phyloP scores from a whole-genome alignment of 2,888 invertebrate genomes.

The Caenorhabditis sinica region DNA sequence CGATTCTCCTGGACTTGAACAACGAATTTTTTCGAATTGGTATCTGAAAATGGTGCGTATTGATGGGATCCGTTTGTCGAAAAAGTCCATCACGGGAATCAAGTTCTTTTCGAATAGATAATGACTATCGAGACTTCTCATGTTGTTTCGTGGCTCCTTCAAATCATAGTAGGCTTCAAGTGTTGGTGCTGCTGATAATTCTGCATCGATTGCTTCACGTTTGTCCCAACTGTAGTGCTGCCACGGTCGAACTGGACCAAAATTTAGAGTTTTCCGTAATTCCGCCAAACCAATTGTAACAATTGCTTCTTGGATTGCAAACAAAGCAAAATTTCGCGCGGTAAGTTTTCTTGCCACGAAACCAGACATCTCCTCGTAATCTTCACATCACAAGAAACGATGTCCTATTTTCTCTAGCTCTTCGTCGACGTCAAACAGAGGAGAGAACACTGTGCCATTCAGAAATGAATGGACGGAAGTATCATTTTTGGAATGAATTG shows the following conservation, averaged over 20 bases:
- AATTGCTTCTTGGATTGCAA: too few relatives aligned
- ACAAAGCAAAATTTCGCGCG: too few relatives aligned
- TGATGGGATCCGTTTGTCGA: constrained; percentile 63
- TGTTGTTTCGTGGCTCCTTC: constrained; percentile 37
- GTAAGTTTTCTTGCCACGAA: too few relatives aligned
- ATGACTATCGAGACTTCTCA: constrained; percentile 58
- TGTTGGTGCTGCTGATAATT: constrained; percentile 42
- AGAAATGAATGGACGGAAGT: too few relatives aligned
- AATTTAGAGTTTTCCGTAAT: constrained; percentile 59
- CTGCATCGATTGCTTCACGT: constrained; percentile 42
- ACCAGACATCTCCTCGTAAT: too few relatives aligned
- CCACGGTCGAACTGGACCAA: constrained; percentile 59
- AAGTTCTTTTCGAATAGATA: constrained; percentile 60
- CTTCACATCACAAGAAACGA: too few relatives aligned
- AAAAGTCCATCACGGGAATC: constrained; percentile 52
- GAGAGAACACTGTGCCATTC: too few relatives aligned
- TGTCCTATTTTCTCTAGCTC: too few relatives aligned
- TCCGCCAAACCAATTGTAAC: constrained; percentile 54
- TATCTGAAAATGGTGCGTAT: constrained; percentile 56
- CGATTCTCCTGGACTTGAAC: constrained; percentile 3
- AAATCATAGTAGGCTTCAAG: constrained; percentile 61
- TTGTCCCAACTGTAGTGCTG: constrained; percentile 47
- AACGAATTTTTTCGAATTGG: constrained; percentile 51
- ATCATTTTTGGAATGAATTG: too few relatives aligned
- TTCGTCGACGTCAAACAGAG: too few relatives aligned